Evolutionary conservation across 1,140 invertebrate species (phyloP).

Genomic region (Archivesica marissinica): DNA sequence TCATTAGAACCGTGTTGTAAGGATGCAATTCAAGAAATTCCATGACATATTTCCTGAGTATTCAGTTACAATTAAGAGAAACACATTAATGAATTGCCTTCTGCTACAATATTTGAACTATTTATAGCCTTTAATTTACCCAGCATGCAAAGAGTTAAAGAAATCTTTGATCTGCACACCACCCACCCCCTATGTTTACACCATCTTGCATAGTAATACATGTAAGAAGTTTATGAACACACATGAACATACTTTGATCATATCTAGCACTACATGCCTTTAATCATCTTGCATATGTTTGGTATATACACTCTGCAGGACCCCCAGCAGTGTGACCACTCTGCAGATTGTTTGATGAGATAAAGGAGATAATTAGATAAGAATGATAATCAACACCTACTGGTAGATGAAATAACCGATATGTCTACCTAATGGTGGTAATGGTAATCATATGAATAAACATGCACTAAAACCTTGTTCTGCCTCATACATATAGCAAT

Average conservation of each 20-base stretch:
- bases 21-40: too few relatives aligned
- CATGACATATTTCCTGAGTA: too few relatives aligned
- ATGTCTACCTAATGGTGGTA: neutral
- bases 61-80: too few relatives aligned
- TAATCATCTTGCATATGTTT: too few relatives aligned
- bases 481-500: too few relatives aligned
- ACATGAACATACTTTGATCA: too few relatives aligned
- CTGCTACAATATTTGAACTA: neutral
- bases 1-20: too few relatives aligned
- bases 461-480: too few relatives aligned
- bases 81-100: too few relatives aligned
- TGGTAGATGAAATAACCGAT: neutral
- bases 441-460: neutral
- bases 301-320: neutral
- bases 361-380: conserved; percentile 22
- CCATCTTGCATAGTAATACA: neutral
- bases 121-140: neutral
- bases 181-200: neutral
- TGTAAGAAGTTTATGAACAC: conserved; percentile 5
- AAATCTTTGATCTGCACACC: neutral
- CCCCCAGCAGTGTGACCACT: neutral
- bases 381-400: conserved; percentile 16
- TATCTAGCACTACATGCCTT: too few relatives aligned
- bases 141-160: neutral
- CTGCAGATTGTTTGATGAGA: neutral